phyloP scores from a whole-genome alignment of 23 tunicate genomes.

The Styela plicata region DNA sequence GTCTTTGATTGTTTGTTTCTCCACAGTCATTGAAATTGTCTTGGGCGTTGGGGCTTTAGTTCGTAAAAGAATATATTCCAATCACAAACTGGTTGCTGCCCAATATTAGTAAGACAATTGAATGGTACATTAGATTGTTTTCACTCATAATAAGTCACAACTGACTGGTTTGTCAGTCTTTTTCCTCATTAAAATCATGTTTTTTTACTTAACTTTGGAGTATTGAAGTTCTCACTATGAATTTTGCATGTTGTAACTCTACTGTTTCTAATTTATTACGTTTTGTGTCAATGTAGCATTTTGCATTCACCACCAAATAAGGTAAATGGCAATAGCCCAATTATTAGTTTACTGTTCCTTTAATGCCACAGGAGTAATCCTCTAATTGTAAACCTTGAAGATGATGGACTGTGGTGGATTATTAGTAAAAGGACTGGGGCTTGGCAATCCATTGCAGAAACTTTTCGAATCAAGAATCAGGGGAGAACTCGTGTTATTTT shows the following conservation, averaged over 20 bases:
- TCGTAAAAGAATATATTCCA: not conserved
- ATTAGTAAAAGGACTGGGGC: conserved; percentile 31
- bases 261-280: conserved; percentile 44
- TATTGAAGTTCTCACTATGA: conserved; percentile 45
- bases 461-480: conserved; percentile 31
- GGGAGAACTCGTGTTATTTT: conserved; percentile 17
- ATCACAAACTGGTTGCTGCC: not conserved
- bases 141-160: not conserved
- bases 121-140: not conserved
- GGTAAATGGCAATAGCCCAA: conserved; percentile 53
- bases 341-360: conserved; percentile 32
- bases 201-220: conserved; percentile 14
- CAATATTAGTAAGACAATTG: conserved; percentile 7
- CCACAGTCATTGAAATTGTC: not conserved
- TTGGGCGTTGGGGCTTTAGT: not conserved
- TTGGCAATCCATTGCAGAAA: conserved; percentile 14
- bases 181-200: not conserved
- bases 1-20: not conserved
- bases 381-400: conserved; percentile 26
- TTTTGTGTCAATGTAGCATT: conserved; percentile 41
- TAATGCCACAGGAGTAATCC: conserved; percentile 34
- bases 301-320: conserved; percentile 50
- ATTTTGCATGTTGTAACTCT: conserved; percentile 48
- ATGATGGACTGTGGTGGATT: conserved; percentile 33
- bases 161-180: not conserved